Base-by-base conservation (phyloP, 2,113 vertebrate genomes). In the Porphyrio hochstetteri region DNA sequence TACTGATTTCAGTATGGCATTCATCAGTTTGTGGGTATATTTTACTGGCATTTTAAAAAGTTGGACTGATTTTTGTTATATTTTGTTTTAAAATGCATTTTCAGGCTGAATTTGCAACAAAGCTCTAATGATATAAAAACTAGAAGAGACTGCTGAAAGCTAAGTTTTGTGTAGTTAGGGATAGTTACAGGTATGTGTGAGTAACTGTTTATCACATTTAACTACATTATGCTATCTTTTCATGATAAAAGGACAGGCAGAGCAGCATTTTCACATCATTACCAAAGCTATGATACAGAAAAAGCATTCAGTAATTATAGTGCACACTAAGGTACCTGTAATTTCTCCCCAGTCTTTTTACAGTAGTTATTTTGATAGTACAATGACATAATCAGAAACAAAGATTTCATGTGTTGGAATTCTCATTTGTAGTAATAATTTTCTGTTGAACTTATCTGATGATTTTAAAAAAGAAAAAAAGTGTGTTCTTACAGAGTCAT, bases 261-360 rank as follows among this genome's bases (percentile, higher is more conserved):
- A 95, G 24, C 68, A 57, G 38, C 40, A 83, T 72, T 94, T 97
- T 90, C 46, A 46, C 18, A 3, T 89, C 40, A 84, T 55, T 77
- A 88, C 60, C 46, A 80, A 95, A 91, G 46, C 36, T 69, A 65
- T 33, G 19, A 79, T 90, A 68, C 21, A 90, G 82, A 40, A 94
- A 88, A 94, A 92, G 23, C 1, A 0, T 59, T 92, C 40, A 29
- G 29, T 95, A 96, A 91, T 97, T 96, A 81, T 50, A 95, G 80
- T 33, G 42, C 38, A 77, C 40, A 28, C 13, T 78, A 40, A 92
- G 56, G 38, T 95, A 77, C n/a, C 44, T 28, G 24, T 36, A 28
- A 70, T 52, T 36, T 70, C n/a, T 70, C 67, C 33, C 33, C 67
- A 50, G 44, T 28, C 46, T 50, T 70, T 70, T 50, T 52, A 52